A percentile compares a stretch with the other conserved stretches of the same genome.
Conservation (phyloP, 1,140 invertebrate species). For the Bombus sibiricus region DNA sequence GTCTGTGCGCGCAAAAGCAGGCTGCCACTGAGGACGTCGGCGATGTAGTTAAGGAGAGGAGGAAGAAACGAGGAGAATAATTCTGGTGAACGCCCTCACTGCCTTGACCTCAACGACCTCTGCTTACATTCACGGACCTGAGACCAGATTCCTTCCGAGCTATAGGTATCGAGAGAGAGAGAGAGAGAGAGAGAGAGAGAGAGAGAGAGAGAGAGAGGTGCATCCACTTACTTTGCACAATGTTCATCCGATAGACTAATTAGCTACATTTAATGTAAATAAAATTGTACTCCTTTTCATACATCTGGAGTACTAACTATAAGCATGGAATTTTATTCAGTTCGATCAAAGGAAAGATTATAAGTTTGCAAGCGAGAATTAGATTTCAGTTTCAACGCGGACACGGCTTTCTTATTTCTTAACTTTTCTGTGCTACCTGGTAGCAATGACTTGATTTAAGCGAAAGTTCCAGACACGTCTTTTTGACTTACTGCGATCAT, state of each 20-base stretch:
- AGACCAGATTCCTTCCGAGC: constrained; percentile 67
- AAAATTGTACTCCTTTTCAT: neutral
- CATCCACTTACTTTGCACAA: constrained; percentile 43
- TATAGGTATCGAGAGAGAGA: neutral
- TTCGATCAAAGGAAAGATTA: neutral
- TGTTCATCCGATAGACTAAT: constrained; percentile 1
- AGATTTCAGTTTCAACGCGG: too few relatives aligned
- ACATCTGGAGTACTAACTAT: neutral
- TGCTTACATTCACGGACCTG: constrained; percentile 59
- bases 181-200: neutral
- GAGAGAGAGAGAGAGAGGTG: neutral
- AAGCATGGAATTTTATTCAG: neutral
- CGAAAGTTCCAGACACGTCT: too few relatives aligned
- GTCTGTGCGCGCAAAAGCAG: constrained; percentile 34
- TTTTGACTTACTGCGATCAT: too few relatives aligned
- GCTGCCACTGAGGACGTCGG: constrained; percentile 34
- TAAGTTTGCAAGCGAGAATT: neutral
- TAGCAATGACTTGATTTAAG: too few relatives aligned
- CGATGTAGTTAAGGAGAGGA: constrained; percentile 50
- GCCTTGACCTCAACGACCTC: constrained; percentile 72
- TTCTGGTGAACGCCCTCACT: constrained; percentile 75
- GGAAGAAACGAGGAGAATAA: constrained; percentile 70
- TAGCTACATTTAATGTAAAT: neutral
- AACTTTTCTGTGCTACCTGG: too few relatives aligned
- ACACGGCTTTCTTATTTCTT: too few relatives aligned